A percentile compares a stretch with the other conserved stretches of the same genome.
These are phyloP conservation scores for Trichonephila clavata DNA, from an alignment of 1,140 invertebrate genomes.

Conservation along the genomic window DNA sequence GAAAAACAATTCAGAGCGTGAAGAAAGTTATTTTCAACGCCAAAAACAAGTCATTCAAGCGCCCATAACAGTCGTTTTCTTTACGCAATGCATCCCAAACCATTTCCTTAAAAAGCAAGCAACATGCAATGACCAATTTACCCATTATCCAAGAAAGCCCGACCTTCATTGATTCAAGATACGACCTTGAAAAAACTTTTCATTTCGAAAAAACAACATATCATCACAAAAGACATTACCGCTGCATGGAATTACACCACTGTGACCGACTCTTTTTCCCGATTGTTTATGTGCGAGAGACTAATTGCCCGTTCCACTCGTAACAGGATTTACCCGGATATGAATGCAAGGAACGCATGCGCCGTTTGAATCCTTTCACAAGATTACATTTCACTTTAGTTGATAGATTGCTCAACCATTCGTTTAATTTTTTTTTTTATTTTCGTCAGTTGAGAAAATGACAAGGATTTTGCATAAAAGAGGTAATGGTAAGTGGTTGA, in stretches of 20 bases:
- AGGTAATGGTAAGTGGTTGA: not conserved
- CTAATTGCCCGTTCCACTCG: conserved; percentile 35
- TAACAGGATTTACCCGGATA: conserved; percentile 13
- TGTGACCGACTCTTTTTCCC: not conserved
- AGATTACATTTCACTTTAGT: conserved; percentile 3
- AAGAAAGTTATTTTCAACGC: no score
- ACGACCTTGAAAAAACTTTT: conserved; percentile 5
- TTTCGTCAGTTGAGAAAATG: not conserved
- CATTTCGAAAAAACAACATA: not conserved
- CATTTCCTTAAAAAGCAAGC: not conserved
- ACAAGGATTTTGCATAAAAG: not conserved
- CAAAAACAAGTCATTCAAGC: not conserved
- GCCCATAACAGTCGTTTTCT: not conserved
- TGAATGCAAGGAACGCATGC: not conserved
- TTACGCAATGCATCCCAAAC: not conserved
- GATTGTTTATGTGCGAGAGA: conserved; percentile 4
- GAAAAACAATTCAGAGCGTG: no score
- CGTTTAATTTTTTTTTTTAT: not conserved
- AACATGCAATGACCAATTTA: not conserved
- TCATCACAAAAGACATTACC: conserved; percentile 10
- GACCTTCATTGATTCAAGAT: not conserved
- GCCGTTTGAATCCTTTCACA: not conserved
- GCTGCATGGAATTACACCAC: not conserved
- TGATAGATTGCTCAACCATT: not conserved
- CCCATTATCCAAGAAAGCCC: not conserved